A percentile compares a stretch with the other conserved stretches of the same genome.
Conservation (phyloP, 1,140 invertebrate species). For the Drosophila ironensis region DNA sequence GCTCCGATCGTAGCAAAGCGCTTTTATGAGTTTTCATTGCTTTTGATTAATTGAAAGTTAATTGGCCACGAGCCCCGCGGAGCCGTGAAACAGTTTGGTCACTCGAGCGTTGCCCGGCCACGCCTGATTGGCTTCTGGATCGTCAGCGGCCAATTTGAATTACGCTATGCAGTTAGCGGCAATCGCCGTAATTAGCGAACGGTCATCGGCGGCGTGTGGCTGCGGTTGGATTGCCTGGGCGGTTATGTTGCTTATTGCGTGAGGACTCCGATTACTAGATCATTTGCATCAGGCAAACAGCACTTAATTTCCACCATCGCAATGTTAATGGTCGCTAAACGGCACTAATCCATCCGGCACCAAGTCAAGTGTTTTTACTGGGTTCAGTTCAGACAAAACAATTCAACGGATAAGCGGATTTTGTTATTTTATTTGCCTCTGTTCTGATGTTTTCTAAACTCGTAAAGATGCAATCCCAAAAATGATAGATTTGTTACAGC, state of each 20-base stretch:
- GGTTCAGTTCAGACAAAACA: too few species aligned
- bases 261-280: slow-evolving; percentile 25
- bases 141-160: slow-evolving; percentile 24
- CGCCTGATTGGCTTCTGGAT: slow-evolving; percentile 48
- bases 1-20: slow-evolving; percentile 40
- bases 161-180: slow-evolving; percentile 24
- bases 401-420: too few species aligned
- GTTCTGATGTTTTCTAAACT: too few species aligned
- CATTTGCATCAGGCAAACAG: slow-evolving; percentile 13
- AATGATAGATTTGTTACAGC: too few species aligned
- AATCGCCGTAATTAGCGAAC: slow-evolving; percentile 22
- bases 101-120: slow-evolving; percentile 43
- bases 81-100: slow-evolving; percentile 44
- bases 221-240: slow-evolving; percentile 17
- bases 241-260: slow-evolving; percentile 30
- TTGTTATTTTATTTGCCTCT: too few species aligned
- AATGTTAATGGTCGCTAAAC: neutral
- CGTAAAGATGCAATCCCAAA: too few species aligned
- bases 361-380: too few species aligned
- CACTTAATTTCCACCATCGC: neutral
- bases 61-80: slow-evolving; percentile 50
- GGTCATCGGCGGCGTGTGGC: neutral
- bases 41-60: slow-evolving; percentile 75
- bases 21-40: slow-evolving; percentile 33
- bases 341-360: too few species aligned